Evolutionary conservation across 2,888 invertebrate species (phyloP), one percentile per base, ranked within the genome.

Genomic region (Diloba caeruleocephala): DNA sequence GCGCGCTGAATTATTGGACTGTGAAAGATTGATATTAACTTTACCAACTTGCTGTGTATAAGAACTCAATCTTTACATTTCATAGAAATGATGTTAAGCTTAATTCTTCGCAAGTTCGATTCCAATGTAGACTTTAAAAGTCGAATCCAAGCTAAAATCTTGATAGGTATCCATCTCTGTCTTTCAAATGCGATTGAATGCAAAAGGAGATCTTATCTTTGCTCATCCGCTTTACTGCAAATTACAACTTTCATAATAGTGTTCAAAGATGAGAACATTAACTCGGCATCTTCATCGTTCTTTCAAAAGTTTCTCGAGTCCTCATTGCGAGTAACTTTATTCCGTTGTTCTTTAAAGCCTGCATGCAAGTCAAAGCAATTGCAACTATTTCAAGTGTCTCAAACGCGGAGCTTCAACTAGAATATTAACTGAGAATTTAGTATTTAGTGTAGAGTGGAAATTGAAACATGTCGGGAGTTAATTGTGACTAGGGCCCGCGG

Each of bases 391-490:
- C 55, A 63, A 74, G 55, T 62, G 53, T 71, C 67, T 77, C 55
- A 65, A 75, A 74, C 59, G 65, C 49, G 67, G 73, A 60, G 34
- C 70, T 63, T 51, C 76, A 76, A 79, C 75, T 76, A 72, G 78
- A 83, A 84, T 85, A 85, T 84, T 85, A 84, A 80, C 76, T 72
- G 61, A 71, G 78, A 75, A 76, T 82, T 83, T 78, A 78, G 79
- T 80, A 82, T 81, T 79, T 72, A 84, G 80, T 75, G 76, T 79
- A 76, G 78, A 82, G 82, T 87, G 81, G 82, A 87, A 89, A 90
- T 89, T 89, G 87, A 87, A 90, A 90, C 88, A 89, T 90, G 89
- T 88, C 82, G 78, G 65, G 76, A 86, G 87, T 89, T 89, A 89
- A 90, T 89, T 89, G 87, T 83, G 78, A 85, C 83, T 78, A 77